A percentile compares a stretch with the other conserved stretches of the same genome.
Conservation (phyloP, 1,140 invertebrate genomes). For the Tetramorium simillimum region DNA sequence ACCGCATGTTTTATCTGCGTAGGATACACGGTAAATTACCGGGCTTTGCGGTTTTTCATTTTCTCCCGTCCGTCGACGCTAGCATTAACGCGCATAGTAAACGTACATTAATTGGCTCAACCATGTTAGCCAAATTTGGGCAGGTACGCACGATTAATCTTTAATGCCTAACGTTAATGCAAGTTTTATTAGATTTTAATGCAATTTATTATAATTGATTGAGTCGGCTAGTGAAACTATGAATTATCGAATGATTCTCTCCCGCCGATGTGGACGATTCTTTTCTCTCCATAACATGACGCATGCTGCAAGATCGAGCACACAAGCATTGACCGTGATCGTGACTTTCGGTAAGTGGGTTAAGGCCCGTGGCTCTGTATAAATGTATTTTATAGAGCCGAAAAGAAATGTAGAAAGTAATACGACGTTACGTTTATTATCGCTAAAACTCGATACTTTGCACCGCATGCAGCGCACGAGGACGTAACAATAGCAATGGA, state of each 20-base stretch:
- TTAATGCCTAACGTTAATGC: background rate
- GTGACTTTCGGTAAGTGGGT: constrained; percentile 73
- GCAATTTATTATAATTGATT: constrained; percentile 26
- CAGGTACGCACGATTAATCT: background rate
- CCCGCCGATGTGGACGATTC: constrained; percentile 17
- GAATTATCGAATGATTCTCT: constrained; percentile 53
- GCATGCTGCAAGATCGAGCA: constrained; percentile 50
- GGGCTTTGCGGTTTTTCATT: background rate
- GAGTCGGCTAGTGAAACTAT: constrained; percentile 21
- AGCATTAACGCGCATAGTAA: background rate
- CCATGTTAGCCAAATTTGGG: background rate
- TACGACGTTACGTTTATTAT: constrained; percentile 43
- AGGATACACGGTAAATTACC: background rate
- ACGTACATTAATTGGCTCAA: constrained; percentile 2
- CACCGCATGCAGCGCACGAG: background rate
- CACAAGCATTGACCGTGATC: constrained; percentile 70
- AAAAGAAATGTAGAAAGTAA: constrained; percentile 57
- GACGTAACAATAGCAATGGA: background rate
- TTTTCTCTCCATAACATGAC: constrained; percentile 52
- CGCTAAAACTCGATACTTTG: constrained; percentile 1
- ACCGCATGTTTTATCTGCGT: background rate
- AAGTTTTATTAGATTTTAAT: background rate
- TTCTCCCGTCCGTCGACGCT: too few relatives aligned
- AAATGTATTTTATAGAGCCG: constrained; percentile 67
- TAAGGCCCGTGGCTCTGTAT: constrained; percentile 52